phyloP scores from a whole-genome alignment of 2,888 invertebrate species.

The Rhagonycha lutea region DNA sequence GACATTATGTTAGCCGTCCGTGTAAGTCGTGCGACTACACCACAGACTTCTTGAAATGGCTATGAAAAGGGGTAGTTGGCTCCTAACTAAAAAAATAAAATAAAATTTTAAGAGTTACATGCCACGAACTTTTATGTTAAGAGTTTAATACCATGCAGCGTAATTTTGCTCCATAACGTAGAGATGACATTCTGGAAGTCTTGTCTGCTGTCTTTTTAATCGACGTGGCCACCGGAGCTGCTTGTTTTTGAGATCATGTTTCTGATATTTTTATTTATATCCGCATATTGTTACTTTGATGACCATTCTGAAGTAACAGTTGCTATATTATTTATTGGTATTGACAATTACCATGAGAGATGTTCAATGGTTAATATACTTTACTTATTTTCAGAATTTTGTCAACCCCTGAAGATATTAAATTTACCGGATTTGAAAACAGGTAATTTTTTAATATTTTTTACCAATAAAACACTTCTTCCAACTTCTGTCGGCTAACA shows the following conservation, averaged over 20 bases:
- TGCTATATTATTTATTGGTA: conserved; percentile 13
- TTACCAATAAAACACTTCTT: background rate
- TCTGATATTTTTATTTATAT: conserved; percentile 28
- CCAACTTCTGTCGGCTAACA: background rate
- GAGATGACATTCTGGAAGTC: conserved; percentile 23
- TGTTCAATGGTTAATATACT: background rate
- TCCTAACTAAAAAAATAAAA: background rate
- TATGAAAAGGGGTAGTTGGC: background rate
- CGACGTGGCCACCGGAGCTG: conserved; percentile 29
- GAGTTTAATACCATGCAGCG: conserved; percentile 1
- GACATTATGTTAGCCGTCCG: background rate
- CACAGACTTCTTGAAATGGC: background rate
- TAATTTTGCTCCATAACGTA: conserved; percentile 18
- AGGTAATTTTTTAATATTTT: background rate
- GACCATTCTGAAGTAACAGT: conserved; percentile 10
- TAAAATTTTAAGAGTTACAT: background rate
- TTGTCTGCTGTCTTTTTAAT: conserved; percentile 19
- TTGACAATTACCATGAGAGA: conserved; percentile 1
- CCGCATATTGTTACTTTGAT: conserved; percentile 11
- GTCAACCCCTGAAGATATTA: background rate
- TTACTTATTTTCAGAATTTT: background rate
- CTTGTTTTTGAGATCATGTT: conserved; percentile 27
- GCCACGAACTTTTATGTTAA: background rate
- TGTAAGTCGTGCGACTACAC: background rate
- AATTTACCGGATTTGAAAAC: background rate